These are phyloP conservation scores for Sparus aurata DNA, from an alignment of 2,797 vertebrate genomes.

Conservation along the genomic window DNA sequence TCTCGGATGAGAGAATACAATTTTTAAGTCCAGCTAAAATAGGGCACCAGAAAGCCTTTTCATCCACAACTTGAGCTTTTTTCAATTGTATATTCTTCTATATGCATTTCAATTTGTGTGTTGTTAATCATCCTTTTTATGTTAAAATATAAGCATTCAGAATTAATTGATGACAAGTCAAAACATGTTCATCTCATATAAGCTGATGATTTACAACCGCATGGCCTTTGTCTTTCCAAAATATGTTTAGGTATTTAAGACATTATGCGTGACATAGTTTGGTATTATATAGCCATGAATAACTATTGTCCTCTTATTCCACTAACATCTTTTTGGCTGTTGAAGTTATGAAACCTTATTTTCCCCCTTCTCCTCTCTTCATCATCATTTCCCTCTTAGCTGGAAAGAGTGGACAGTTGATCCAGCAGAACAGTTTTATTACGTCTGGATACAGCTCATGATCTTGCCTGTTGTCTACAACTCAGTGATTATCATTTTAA, in stretches of 20 bases:
- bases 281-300: not conserved
- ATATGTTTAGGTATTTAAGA: not conserved
- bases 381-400: slow-evolving; percentile 55
- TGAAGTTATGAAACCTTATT: not conserved
- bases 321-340: not conserved
- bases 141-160: not conserved
- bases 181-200: not conserved
- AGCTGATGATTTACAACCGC: not conserved
- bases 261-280: not conserved
- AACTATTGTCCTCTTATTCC: not conserved
- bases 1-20: not conserved
- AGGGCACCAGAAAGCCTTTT: not conserved
- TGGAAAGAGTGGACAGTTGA: slow-evolving; percentile 86
- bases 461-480: slow-evolving; percentile 92
- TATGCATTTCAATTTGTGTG: not conserved
- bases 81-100: not conserved
- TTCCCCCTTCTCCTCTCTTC: not conserved
- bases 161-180: not conserved
- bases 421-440: slow-evolving; percentile 91
- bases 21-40: not conserved
- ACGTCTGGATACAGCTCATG: slow-evolving; percentile 92
- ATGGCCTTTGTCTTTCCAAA: not conserved
- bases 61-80: not conserved
- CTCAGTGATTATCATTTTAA: slow-evolving; percentile 91
- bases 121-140: too few relatives aligned